Evolutionary conservation across 35 echinoderm and acorn worm genomes (phyloP), one percentile per base, ranked within the genome.

Genomic region (Strongylocentrotus purpuratus): DNA sequence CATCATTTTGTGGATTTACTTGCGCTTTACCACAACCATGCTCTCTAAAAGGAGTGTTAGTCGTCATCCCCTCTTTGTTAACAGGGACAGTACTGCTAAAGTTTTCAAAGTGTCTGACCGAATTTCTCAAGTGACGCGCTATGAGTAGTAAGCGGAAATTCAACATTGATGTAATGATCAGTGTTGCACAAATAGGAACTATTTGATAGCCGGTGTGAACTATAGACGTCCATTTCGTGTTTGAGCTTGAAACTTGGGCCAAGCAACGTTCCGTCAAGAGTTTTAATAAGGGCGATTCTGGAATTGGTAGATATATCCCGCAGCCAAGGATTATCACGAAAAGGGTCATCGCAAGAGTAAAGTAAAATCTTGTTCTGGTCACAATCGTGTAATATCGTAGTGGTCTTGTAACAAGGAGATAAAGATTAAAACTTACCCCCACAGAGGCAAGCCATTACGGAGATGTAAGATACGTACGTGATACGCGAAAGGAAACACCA

Each of bases 301-400:
- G 50, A 55, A 55, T 55, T 55, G 50, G 50, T 2, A 55, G 50
- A 55, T 55, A 55, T 55, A 55, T 55, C 50, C 50, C 50, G 11
- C 50, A 55, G 50, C 10, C 15, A 10, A 55, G 7, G 1, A 55
- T 14, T 0, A 55, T 55, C 50, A 55, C 10, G 7, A 55, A 0
- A 2, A 33, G 9, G 11, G 32, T 55, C 11, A 12, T 14, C 5
- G 50, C 10, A 2, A 55, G 50, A 55, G 50, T 55, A 15, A 55
- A 55, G 50, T 55, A 55, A 55, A 55, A 55, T 55, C 50, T 8
- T 13, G 12, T 46, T 17, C 5, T 18, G 32, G 87, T 89, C 33
- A 89, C n/a, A 33, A 89, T 89, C 33, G 33, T 89, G 87, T 89
- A 46, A 89, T 89, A 89, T 45, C 87, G 32, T 17, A 89, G 87